Conservation (phyloP, 2,888 invertebrate species). For the Dicycla oo region DNA sequence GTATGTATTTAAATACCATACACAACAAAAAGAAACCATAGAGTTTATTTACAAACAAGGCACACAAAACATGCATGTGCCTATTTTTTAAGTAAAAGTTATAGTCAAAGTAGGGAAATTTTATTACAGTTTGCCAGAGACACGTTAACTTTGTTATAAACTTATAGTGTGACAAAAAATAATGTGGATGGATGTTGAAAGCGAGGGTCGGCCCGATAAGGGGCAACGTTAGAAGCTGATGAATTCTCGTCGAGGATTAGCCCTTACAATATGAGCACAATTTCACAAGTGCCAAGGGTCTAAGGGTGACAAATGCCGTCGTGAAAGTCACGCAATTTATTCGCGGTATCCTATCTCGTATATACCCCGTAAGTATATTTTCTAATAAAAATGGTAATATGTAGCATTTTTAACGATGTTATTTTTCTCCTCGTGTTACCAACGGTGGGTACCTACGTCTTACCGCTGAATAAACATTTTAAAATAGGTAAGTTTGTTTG, state of each 20-base stretch:
- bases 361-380: constrained; percentile 79
- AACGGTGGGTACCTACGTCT: constrained; percentile 18
- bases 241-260: constrained; percentile 87
- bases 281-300: constrained; percentile 85
- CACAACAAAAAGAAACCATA: constrained; percentile 29
- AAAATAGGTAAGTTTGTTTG: constrained; percentile 59
- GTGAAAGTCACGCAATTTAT: constrained; percentile 82
- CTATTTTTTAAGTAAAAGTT: constrained; percentile 56
- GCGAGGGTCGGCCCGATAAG: constrained; percentile 81
- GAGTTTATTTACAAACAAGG: constrained; percentile 51
- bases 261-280: constrained; percentile 89
- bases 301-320: constrained; percentile 83
- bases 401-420: constrained; percentile 79
- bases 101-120: constrained; percentile 58
- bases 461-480: constrained; percentile 68
- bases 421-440: constrained; percentile 68
- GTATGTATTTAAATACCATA: constrained; percentile 4
- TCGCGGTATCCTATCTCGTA: constrained; percentile 71
- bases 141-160: constrained; percentile 65
- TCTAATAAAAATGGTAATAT: constrained; percentile 87
- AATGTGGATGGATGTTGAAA: constrained; percentile 76
- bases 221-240: constrained; percentile 82
- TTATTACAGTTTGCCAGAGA: constrained; percentile 59
- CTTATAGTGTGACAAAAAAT: constrained; percentile 77
- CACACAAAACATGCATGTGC: constrained; percentile 41